Percentiles rank a stretch among this genome's conserved stretches.
phyloP scores from a whole-genome alignment of 2,797 vertebrate genomes.

The Harpagifer antarcticus region DNA sequence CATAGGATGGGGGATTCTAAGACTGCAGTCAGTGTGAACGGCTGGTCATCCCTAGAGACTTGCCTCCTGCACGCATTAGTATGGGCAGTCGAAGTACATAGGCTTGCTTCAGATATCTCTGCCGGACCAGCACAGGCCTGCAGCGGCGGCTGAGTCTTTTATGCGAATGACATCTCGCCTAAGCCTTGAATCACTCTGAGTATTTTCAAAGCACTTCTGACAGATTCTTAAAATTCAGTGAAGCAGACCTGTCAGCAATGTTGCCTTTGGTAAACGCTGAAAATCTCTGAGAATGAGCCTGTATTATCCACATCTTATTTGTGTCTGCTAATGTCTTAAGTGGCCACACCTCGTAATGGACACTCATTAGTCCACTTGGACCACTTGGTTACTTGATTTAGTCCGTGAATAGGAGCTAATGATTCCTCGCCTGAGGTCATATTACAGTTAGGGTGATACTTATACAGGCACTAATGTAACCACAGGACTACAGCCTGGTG shows the following conservation, averaged over 20 bases:
- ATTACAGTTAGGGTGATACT: constrained; percentile 53
- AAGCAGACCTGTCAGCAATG: constrained; percentile 17
- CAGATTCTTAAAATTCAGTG: constrained; percentile 29
- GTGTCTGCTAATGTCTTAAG: constrained; percentile 36
- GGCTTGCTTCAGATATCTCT: constrained; percentile 35
- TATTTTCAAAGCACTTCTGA: constrained; percentile 34
- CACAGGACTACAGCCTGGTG: constrained; percentile 23
- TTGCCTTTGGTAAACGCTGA: constrained; percentile 17
- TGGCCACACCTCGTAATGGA: constrained; percentile 39
- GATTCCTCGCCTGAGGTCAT: constrained; percentile 48
- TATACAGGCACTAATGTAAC: constrained; percentile 56
- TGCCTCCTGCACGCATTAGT: constrained; percentile 14
- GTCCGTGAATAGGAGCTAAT: constrained; percentile 40
- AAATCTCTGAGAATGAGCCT: constrained; percentile 19
- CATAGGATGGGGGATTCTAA: constrained; percentile 2
- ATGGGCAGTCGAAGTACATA: too few species aligned
- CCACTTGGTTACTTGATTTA: constrained; percentile 48
- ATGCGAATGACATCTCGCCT: constrained; percentile 24
- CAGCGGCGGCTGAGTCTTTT: constrained; percentile 12
- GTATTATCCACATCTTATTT: constrained; percentile 22
- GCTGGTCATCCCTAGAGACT: constrained; percentile 25
- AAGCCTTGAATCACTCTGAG: constrained; percentile 27
- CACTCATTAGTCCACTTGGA: constrained; percentile 44
- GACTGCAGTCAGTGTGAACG: constrained; percentile 30
- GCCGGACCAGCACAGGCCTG: constrained; percentile 23